phyloP scores from a whole-genome alignment of 1,140 invertebrate genomes.

The Uloborus diversus region DNA sequence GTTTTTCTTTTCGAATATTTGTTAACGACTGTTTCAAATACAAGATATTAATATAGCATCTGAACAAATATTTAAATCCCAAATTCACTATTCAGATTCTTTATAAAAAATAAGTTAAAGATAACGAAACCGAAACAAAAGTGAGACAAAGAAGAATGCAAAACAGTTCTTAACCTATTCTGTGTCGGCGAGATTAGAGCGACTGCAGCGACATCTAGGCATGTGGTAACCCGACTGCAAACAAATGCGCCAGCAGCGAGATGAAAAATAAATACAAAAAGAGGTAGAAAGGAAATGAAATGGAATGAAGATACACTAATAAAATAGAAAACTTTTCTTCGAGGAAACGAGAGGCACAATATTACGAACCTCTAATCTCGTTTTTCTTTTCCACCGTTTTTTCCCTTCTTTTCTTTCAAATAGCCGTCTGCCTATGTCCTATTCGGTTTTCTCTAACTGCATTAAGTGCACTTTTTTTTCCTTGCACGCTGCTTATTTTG shows the following conservation, averaged over 20 bases:
- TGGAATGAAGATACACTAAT: conserved; percentile 18
- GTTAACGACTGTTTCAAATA: no score
- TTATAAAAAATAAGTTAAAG: no score
- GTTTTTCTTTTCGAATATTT: no score
- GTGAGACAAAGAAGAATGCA: no score
- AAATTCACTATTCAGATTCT: no score
- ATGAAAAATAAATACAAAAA: conserved; percentile 47
- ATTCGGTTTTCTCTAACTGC: conserved; percentile 29
- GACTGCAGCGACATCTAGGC: no score
- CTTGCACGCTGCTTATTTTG: conserved; percentile 8
- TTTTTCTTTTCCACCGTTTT: no score
- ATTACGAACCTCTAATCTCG: conserved; percentile 46
- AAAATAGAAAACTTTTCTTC: neutral
- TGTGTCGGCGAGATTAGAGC: no score
- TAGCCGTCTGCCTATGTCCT: conserved; percentile 21
- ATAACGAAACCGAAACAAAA: no score
- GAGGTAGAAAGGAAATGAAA: conserved; percentile 23
- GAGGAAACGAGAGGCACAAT: conserved; percentile 31
- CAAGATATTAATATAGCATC: no score
- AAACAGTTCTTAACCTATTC: no score
- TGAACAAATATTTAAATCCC: no score
- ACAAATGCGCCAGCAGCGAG: neutral
- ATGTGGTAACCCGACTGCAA: conserved; percentile 19
- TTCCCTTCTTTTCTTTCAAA: conserved; percentile 30
- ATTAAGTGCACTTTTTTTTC: conserved; percentile 21